phyloP scores from a whole-genome alignment of 2,113 vertebrate species.

The Origma solitaria region DNA sequence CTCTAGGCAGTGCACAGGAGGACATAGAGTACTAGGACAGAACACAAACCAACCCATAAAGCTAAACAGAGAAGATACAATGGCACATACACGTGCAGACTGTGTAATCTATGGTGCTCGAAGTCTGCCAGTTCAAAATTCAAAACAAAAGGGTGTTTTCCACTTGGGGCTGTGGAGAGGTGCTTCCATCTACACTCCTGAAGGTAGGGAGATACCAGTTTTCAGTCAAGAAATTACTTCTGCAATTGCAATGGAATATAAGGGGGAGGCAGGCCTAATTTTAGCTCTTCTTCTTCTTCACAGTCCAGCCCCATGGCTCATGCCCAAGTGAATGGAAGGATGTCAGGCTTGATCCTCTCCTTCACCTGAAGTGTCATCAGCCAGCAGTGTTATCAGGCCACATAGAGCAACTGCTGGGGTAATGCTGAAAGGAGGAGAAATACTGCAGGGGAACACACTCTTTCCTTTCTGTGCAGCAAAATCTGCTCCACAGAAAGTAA shows the following conservation, averaged over 20 bases:
- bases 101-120: neutral
- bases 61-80: neutral
- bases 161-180: neutral
- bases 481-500: neutral
- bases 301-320: neutral
- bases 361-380: neutral
- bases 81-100: neutral
- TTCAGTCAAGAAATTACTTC: neutral
- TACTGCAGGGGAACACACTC: neutral
- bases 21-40: neutral
- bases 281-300: neutral
- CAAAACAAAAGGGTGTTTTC: neutral
- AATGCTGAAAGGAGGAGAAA: neutral
- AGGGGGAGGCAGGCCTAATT: neutral
- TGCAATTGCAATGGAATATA: neutral
- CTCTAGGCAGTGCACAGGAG: neutral
- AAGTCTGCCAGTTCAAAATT: neutral
- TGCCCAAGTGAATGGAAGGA: neutral
- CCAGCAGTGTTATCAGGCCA: neutral
- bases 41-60: neutral
- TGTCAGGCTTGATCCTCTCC: neutral
- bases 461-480: neutral
- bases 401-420: neutral
- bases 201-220: neutral
- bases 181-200: neutral